A percentile compares a stretch with the other conserved stretches of the same genome.
Conservation (phyloP, 23 tunicate species). For the Trididemnum miniatum region DNA sequence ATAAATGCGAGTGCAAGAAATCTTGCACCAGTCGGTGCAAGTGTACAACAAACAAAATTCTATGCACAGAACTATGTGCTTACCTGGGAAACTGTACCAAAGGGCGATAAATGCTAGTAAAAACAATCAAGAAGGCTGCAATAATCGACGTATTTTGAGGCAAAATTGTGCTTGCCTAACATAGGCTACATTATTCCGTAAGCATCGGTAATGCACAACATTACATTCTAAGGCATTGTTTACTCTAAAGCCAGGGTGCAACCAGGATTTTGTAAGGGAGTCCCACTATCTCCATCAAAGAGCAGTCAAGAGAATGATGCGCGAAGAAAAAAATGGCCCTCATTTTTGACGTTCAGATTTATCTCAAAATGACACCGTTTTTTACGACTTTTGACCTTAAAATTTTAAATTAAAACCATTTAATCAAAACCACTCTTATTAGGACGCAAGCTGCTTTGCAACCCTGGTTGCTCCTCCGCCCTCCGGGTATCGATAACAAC, state of each 20-base stretch:
- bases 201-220: too few relatives aligned
- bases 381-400: background rate
- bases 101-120: background rate
- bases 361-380: background rate
- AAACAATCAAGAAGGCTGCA: background rate
- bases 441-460: background rate
- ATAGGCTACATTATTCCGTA: too few relatives aligned
- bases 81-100: background rate
- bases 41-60: background rate
- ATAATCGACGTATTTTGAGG: background rate
- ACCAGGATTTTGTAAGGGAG: background rate
- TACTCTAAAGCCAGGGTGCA: background rate
- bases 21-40: too few relatives aligned
- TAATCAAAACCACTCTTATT: background rate
- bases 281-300: background rate
- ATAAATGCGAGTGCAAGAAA: background rate
- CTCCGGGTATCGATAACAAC: too few relatives aligned
- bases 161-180: too few relatives aligned
- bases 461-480: background rate
- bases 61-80: background rate
- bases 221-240: too few relatives aligned
- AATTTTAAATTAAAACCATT: background rate
- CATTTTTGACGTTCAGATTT: background rate
- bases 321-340: background rate
- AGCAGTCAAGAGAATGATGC: background rate